Evolutionary conservation across 2,797 vertebrate species (phyloP).

Genomic region (Tenualosa thibaudeaui): DNA sequence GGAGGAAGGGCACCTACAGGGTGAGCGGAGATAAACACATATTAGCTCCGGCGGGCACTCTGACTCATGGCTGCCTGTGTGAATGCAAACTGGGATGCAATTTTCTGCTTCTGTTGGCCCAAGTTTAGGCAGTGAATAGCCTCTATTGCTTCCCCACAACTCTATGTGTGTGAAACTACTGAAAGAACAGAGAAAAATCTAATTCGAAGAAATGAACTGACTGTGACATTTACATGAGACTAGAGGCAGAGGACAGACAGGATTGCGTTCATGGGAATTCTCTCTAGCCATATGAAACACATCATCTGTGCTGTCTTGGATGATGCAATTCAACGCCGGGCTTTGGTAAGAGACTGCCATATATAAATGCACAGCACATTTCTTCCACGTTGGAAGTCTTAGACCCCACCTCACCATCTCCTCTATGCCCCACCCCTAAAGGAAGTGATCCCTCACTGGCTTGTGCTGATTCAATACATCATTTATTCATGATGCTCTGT

Average conservation of each 20-base stretch:
- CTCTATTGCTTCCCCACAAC: neutral
- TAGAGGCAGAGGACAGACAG: neutral
- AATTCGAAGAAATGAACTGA: neutral
- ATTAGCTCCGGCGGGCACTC: neutral
- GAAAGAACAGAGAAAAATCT: neutral
- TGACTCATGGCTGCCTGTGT: neutral
- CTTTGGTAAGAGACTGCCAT: neutral
- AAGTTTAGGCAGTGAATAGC: neutral
- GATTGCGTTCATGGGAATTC: neutral
- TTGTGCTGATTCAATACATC: neutral
- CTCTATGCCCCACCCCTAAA: neutral
- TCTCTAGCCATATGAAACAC: neutral
- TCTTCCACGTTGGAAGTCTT: neutral
- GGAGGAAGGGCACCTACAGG: neutral
- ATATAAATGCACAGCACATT: neutral
- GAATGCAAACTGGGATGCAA: neutral
- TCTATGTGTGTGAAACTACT: neutral
- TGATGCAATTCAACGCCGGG: neutral
- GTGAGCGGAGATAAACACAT: neutral
- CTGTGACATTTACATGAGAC: neutral
- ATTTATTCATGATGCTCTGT: neutral
- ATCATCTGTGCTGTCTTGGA: neutral
- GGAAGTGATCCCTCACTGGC: neutral
- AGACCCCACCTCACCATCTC: no score
- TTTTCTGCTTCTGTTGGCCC: neutral